Conservation (phyloP, 2,113 vertebrate species). For the Eptesicus fuscus region DNA sequence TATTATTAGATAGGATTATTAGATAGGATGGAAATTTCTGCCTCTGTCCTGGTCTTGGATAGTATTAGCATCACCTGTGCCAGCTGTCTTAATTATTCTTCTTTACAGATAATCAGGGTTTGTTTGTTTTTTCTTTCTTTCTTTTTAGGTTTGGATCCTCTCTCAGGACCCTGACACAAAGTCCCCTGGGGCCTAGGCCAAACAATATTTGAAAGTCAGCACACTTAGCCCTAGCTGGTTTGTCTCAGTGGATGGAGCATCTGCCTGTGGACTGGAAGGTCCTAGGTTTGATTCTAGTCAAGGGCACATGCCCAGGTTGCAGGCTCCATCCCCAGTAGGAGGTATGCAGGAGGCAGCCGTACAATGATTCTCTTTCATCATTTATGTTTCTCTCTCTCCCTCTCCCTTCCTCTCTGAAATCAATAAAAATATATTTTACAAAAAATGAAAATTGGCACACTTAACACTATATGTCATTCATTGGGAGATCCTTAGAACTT, state of each 20-base stretch:
- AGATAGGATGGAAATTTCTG: not conserved
- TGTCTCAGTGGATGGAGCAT: no score
- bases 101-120: not conserved
- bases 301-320: no score
- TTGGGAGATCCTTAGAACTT: not conserved
- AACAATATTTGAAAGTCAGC: not conserved
- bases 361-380: no score
- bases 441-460: not conserved
- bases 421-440: no score
- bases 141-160: not conserved
- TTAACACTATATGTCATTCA: not conserved
- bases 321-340: no score
- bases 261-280: no score
- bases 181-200: rapidly evolving
- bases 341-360: no score
- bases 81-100: not conserved
- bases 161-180: not conserved
- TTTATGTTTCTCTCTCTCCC: no score
- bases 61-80: not conserved
- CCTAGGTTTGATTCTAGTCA: no score
- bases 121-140: not conserved
- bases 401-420: no score
- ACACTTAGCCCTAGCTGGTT: not conserved
- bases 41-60: not conserved
- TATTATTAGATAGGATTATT: no score